phyloP scores from a whole-genome alignment of 2,113 vertebrate genomes.

The Piaya cayana region DNA sequence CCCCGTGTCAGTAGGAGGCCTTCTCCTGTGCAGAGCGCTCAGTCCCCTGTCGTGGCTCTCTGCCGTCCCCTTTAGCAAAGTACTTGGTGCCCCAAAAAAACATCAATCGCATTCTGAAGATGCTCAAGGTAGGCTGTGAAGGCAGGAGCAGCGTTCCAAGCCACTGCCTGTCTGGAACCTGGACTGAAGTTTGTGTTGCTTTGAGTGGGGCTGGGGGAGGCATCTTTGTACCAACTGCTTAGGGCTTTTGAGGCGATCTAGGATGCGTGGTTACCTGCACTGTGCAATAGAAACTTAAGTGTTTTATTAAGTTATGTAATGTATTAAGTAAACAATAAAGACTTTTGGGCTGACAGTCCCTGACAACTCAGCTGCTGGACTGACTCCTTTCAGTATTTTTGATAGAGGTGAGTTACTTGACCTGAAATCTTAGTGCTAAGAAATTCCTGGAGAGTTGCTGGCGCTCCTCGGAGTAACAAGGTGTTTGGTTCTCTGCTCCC shows the following conservation, averaged over 20 bases:
- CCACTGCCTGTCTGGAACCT: background rate
- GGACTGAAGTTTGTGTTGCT: background rate
- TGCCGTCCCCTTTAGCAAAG: background rate
- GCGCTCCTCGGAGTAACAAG: background rate
- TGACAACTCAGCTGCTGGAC: background rate
- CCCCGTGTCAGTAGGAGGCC: background rate
- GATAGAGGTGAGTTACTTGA: background rate
- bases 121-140: background rate
- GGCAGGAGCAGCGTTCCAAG: background rate
- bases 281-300: background rate
- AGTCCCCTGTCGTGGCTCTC: background rate
- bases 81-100: background rate
- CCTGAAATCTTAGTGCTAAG: background rate
- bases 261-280: background rate
- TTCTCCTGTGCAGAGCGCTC: background rate
- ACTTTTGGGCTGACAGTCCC: background rate
- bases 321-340: constrained; percentile 62
- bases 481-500: background rate
- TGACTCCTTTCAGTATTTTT: background rate
- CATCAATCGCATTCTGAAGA: accelerated
- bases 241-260: background rate
- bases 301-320: constrained; percentile 50
- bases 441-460: background rate
- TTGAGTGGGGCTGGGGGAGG: background rate
- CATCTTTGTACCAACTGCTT: background rate